These are phyloP conservation scores for Propithecus deckenii DNA, from an alignment of 2,797 vertebrate genomes.

Conservation along the genomic window DNA sequence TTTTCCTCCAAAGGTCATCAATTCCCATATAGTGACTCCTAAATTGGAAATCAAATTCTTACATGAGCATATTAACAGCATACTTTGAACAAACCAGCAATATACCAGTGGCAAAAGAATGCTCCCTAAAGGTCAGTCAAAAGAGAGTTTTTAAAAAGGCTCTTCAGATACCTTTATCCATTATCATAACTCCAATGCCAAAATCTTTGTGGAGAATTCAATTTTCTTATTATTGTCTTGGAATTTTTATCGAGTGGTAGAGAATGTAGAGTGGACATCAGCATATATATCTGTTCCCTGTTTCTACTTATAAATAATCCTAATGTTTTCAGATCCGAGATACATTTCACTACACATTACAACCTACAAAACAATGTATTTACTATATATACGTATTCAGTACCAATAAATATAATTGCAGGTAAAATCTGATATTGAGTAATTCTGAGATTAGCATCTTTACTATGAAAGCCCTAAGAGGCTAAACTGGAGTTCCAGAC, in stretches of 20 bases:
- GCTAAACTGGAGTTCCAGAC: background rate
- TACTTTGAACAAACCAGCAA: background rate
- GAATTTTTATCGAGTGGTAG: background rate
- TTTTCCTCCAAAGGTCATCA: slow-evolving; percentile 99
- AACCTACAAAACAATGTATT: background rate
- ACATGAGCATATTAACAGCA: background rate
- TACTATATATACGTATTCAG: background rate
- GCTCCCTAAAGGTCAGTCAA: background rate
- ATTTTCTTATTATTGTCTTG: background rate
- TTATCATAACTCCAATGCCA: background rate
- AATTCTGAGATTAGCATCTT: slow-evolving; percentile 14
- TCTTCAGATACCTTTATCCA: background rate
- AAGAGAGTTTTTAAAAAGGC: background rate
- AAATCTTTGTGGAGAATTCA: background rate
- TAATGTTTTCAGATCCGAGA: background rate
- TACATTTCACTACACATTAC: background rate
- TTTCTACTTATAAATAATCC: background rate
- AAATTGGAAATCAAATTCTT: slow-evolving; percentile 39
- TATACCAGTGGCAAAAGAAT: background rate
- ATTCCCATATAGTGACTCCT: slow-evolving; percentile 99
- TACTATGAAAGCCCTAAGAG: background rate
- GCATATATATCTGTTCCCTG: background rate
- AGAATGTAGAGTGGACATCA: background rate
- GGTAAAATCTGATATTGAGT: slow-evolving; percentile 15
- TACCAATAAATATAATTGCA: background rate